phyloP scores from a whole-genome alignment of 1,140 invertebrate genomes.

The Ips typographus region DNA sequence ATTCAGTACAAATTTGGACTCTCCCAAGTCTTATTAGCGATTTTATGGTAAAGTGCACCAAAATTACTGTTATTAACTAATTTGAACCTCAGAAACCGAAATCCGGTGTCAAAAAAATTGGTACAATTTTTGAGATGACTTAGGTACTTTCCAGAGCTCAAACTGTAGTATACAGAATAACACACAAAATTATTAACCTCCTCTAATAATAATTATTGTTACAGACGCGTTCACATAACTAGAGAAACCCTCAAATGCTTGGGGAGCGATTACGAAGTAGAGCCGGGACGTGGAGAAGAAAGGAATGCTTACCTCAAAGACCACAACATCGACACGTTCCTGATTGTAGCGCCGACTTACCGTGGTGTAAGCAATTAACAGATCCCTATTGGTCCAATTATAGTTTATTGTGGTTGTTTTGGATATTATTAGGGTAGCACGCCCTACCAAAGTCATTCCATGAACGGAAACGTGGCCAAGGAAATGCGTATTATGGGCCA shows the following conservation, averaged over 20 bases:
- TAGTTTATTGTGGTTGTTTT: not conserved
- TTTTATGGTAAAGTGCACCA: too few species aligned
- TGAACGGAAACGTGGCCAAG: conserved; percentile 81
- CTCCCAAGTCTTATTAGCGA: too few species aligned
- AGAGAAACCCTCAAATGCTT: conserved; percentile 85
- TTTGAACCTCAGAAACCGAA: too few species aligned
- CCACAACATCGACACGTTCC: conserved; percentile 89
- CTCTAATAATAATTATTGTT: conserved; percentile 29
- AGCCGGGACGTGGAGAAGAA: conserved; percentile 80
- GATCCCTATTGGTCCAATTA: not conserved
- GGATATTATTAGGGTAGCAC: conserved; percentile 33
- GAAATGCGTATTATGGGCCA: conserved; percentile 87
- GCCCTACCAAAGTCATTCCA: conserved; percentile 60
- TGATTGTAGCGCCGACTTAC: conserved; percentile 79
- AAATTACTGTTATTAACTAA: too few species aligned
- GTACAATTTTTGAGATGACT: too few species aligned
- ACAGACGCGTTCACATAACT: conserved; percentile 91
- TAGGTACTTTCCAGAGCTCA: too few species aligned
- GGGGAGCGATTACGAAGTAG: conserved; percentile 85
- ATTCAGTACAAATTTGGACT: too few species aligned
- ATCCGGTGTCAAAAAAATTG: too few species aligned
- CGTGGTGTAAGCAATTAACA: conserved; percentile 60
- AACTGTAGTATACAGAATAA: too few species aligned
- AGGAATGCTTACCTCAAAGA: conserved; percentile 86
- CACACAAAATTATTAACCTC: too few species aligned